A percentile compares a stretch with the other conserved stretches of the same genome.
These are phyloP conservation scores for Lagocephalus sceleratus DNA, from an alignment of 2,797 vertebrate genomes.

Conservation along the genomic window DNA sequence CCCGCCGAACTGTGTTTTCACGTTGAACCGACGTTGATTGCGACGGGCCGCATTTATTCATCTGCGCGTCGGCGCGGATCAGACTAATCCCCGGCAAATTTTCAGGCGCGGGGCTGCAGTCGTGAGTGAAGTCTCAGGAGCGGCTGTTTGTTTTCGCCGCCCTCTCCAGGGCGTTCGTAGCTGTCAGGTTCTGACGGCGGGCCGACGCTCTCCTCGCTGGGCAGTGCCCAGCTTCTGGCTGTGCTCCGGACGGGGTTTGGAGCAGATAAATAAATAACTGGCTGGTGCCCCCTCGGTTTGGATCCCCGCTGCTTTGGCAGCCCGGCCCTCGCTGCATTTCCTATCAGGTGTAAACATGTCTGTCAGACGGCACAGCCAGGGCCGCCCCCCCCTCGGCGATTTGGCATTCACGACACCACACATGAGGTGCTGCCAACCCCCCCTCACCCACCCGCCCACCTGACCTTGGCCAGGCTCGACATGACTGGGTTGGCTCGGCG, in stretches of 20 bases:
- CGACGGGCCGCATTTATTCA: background rate
- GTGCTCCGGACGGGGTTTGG: conserved; percentile 60
- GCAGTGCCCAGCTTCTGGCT: conserved; percentile 54
- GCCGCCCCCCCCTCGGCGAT: conserved; percentile 25
- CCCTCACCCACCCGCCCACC: conserved; percentile 42
- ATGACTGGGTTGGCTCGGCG: conserved; percentile 45
- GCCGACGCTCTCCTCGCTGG: conserved; percentile 48
- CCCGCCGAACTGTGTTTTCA: no score
- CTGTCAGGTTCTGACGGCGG: conserved; percentile 56
- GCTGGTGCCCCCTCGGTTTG: conserved; percentile 63
- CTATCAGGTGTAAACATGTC: conserved; percentile 73
- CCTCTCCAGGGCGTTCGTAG: conserved; percentile 36
- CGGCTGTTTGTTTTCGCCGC: conserved; percentile 16
- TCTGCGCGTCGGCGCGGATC: conserved; percentile 22
- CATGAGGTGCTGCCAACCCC: conserved; percentile 41
- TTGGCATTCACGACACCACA: conserved; percentile 53
- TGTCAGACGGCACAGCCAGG: conserved; percentile 59
- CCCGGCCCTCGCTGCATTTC: conserved; percentile 56
- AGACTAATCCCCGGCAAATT: conserved; percentile 28
- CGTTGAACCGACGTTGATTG: no score
- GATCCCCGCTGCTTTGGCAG: conserved; percentile 67
- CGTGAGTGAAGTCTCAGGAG: conserved; percentile 14
- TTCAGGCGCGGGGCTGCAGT: conserved; percentile 21
- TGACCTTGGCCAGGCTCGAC: conserved; percentile 59
- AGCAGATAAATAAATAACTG: conserved; percentile 68